Conservation (phyloP, 2,113 vertebrate species). For the Clarias batrachus region DNA sequence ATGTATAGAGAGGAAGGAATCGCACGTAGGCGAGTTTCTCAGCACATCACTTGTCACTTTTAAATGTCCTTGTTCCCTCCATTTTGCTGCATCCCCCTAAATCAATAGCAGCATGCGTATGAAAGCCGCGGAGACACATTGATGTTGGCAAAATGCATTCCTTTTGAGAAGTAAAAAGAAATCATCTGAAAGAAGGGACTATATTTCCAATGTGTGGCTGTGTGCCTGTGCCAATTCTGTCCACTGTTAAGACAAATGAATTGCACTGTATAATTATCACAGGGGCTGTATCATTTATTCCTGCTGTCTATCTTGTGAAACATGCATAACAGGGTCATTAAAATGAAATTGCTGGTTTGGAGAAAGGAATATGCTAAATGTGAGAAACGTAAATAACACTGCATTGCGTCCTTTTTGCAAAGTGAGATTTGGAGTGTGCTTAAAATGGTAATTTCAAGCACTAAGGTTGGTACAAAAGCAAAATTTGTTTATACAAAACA, state of each 20-base stretch:
- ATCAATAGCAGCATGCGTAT: conserved; percentile 17
- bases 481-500: not conserved
- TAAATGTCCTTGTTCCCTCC: conserved; percentile 22
- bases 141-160: conserved; percentile 5
- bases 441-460: not conserved
- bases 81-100: conserved; percentile 32
- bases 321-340: conserved; percentile 16
- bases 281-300: conserved; percentile 31
- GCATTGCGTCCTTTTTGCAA: not conserved
- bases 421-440: not conserved
- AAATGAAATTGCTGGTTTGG: conserved; percentile 13
- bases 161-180: conserved; percentile 16
- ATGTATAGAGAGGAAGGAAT: not conserved
- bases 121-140: conserved; percentile 16
- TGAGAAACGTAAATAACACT: conserved; percentile 22
- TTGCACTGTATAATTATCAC: conserved; percentile 39
- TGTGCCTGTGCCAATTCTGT: conserved; percentile 30
- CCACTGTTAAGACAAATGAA: conserved; percentile 27
- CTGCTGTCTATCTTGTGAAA: conserved; percentile 14
- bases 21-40: conserved; percentile 13
- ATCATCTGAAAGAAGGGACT: conserved; percentile 42
- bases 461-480: not conserved
- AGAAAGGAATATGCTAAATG: not conserved
- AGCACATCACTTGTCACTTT: conserved; percentile 35
- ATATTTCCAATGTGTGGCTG: conserved; percentile 28